These are phyloP conservation scores for Caenorhabditis plicata DNA, from an alignment of 2,888 invertebrate species.

Conservation along the genomic window DNA sequence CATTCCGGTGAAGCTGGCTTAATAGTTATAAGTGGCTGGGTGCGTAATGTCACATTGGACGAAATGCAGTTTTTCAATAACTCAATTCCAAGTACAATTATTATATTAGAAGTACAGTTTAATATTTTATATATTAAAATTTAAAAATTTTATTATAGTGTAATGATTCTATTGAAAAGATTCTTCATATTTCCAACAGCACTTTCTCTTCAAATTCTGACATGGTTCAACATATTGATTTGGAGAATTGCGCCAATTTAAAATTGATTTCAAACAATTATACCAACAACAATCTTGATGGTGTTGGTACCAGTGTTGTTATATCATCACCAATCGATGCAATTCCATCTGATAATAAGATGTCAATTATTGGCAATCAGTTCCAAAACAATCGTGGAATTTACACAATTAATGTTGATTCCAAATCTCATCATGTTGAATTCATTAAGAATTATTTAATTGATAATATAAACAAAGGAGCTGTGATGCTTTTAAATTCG, in stretches of 20 bases:
- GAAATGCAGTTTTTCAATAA: conserved; percentile 21
- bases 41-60: conserved; percentile 26
- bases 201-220: conserved; percentile 26
- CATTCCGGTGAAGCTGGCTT: conserved; percentile 32
- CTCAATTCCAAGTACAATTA: conserved; percentile 24
- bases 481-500: conserved; percentile 32
- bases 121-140: too few relatives aligned
- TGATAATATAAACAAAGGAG: conserved; percentile 31
- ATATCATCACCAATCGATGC: conserved; percentile 12
- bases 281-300: conserved; percentile 16
- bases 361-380: conserved; percentile 19
- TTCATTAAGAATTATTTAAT: conserved; percentile 22
- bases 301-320: conserved; percentile 19
- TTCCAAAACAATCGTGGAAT: conserved; percentile 25
- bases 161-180: conserved; percentile 30
- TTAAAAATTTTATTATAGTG: conserved; percentile 34
- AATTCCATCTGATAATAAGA: conserved; percentile 10
- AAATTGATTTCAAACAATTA: conserved; percentile 17
- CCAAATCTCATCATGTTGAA: conserved; percentile 13
- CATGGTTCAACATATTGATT: conserved; percentile 31
- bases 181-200: conserved; percentile 28
- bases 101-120: too few relatives aligned
- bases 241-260: conserved; percentile 32
- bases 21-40: conserved; percentile 34
- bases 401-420: conserved; percentile 22